These are phyloP conservation scores for Catharus ustulatus DNA, from an alignment of 2,797 vertebrate species.

Conservation along the genomic window DNA sequence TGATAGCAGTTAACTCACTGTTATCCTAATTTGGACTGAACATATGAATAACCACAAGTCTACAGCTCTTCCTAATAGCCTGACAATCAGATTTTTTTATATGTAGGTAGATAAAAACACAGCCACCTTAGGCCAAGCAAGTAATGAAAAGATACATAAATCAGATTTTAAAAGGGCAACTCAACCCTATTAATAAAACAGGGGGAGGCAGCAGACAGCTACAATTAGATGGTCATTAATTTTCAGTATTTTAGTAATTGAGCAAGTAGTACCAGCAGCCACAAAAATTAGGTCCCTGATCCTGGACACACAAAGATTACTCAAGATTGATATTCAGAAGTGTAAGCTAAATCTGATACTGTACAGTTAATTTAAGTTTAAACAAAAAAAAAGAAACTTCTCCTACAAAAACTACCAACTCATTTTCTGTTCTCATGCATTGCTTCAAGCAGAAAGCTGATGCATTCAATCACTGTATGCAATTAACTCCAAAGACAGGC, in stretches of 20 bases:
- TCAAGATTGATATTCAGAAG: accelerated
- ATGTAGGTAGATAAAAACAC: not conserved
- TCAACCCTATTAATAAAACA: not conserved
- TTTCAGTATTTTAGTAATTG: not conserved
- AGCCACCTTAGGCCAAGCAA: not conserved
- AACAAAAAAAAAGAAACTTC: not conserved
- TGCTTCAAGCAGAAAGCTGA: not conserved
- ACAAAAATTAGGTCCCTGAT: not conserved
- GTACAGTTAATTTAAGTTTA: not conserved
- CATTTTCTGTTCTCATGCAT: not conserved
- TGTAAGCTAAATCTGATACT: not conserved
- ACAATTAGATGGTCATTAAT: not conserved
- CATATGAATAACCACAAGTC: not conserved
- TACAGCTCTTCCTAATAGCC: not conserved
- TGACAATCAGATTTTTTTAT: not conserved
- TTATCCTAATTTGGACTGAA: not conserved
- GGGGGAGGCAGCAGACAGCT: not conserved
- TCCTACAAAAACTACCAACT: not conserved
- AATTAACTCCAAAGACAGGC: not conserved
- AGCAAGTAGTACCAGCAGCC: not conserved
- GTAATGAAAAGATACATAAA: not conserved
- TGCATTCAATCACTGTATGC: not conserved
- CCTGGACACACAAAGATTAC: not conserved
- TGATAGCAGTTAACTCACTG: not conserved
- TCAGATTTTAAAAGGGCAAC: not conserved